Conservation (phyloP, 2,113 vertebrate species). For the Rhinolophus ferrumequinum region DNA sequence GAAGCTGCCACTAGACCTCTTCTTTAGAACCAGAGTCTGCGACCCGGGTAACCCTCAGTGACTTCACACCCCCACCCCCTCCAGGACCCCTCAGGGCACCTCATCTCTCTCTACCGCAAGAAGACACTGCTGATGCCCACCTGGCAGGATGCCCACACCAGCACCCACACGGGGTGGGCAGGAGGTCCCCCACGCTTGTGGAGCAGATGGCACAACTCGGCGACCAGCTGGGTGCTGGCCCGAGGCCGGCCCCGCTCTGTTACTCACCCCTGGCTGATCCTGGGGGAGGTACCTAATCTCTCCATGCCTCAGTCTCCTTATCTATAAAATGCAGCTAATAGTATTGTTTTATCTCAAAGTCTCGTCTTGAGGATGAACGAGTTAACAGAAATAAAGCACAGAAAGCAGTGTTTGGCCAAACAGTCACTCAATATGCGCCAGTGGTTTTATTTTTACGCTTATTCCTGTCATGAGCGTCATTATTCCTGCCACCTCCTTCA, state of each 20-base stretch:
- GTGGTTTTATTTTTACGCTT: not conserved
- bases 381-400: not conserved
- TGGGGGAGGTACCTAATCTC: not conserved
- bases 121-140: not conserved
- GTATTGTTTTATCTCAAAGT: not conserved
- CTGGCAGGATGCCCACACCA: not conserved
- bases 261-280: not conserved
- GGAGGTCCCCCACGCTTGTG: rapidly evolving
- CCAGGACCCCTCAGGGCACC: not conserved
- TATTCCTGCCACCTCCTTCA: rapidly evolving
- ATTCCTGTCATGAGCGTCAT: rapidly evolving
- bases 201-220: rapidly evolving
- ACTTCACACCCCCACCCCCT: not conserved
- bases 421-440: rapidly evolving
- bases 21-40: no score
- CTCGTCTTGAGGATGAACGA: not conserved
- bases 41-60: no score
- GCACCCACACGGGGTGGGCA: not conserved
- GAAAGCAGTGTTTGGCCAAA: not conserved
- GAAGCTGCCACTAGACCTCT: not conserved
- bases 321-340: not conserved
- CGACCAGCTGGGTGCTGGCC: rapidly evolving
- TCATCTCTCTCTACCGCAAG: no score
- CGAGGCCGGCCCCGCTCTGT: not conserved
- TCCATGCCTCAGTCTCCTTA: not conserved